phyloP scores from a whole-genome alignment of 2,797 vertebrate species.

The Sebastes vulpes region DNA sequence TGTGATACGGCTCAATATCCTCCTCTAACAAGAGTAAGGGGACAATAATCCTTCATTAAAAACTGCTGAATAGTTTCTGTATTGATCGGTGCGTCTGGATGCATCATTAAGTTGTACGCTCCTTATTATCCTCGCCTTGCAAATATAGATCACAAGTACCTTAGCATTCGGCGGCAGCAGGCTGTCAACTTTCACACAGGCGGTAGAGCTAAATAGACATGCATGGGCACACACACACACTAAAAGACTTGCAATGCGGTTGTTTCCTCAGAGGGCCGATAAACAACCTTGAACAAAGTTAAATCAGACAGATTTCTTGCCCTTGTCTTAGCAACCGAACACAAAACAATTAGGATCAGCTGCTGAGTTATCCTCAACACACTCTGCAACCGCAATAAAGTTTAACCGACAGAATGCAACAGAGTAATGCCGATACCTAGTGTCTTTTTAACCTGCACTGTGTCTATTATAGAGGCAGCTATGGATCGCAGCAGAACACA shows the following conservation, averaged over 20 bases:
- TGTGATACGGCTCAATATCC: conserved; percentile 24
- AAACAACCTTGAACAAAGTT: conserved; percentile 17
- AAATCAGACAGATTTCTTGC: not conserved
- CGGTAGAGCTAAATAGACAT: not conserved
- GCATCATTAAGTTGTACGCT: conserved; percentile 42
- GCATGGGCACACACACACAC: not conserved
- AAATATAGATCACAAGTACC: conserved; percentile 39
- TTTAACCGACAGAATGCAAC: not conserved
- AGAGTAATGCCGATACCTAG: not conserved
- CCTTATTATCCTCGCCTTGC: conserved; percentile 28
- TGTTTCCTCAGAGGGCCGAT: conserved; percentile 18
- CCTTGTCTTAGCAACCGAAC: not conserved
- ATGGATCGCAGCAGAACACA: not conserved
- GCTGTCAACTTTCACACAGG: not conserved
- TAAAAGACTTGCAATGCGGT: not conserved
- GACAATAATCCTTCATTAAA: conserved; percentile 49
- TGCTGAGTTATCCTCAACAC: not conserved
- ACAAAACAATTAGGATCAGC: not conserved
- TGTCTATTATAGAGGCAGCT: not conserved
- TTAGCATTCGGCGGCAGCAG: not conserved
- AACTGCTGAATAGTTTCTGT: conserved; percentile 37
- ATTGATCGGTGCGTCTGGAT: conserved; percentile 47
- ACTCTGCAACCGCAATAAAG: not conserved
- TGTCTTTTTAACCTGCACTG: not conserved
- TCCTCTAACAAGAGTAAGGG: conserved; percentile 10